phyloP scores from a whole-genome alignment of 1,140 invertebrate genomes.

The Eurosta solidaginis region DNA sequence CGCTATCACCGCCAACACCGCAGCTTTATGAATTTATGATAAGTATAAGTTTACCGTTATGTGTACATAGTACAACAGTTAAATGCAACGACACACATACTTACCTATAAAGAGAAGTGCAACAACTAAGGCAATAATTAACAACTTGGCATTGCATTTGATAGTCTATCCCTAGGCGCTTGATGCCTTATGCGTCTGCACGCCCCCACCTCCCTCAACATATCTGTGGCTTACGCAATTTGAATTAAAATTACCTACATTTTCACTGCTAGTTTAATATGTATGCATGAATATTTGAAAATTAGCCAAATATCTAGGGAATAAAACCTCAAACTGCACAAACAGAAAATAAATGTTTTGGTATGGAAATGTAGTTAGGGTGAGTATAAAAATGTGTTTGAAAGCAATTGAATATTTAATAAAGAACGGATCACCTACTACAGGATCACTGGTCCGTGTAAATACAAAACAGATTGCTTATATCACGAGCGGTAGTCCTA shows the following conservation, averaged over 20 bases:
- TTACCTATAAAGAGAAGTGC: neutral
- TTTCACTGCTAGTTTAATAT: neutral
- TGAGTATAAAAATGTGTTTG: no score
- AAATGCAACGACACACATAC: neutral
- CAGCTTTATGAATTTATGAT: slow-evolving; percentile 4
- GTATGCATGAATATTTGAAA: neutral
- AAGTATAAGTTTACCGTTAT: neutral
- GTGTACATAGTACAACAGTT: neutral
- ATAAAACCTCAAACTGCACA: neutral
- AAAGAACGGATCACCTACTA: no score
- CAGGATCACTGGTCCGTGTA: no score
- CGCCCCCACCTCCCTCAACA: neutral
- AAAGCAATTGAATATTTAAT: no score
- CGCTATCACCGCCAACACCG: neutral
- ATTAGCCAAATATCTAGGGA: neutral
- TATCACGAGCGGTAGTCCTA: no score
- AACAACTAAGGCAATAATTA: neutral
- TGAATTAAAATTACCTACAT: neutral
- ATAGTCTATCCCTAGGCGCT: neutral
- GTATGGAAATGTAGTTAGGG: no score
- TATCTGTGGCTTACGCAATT: neutral
- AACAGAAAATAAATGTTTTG: no score
- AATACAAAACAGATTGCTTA: no score
- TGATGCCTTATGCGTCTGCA: neutral
- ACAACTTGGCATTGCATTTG: neutral